Evolutionary conservation across 2,797 vertebrate genomes (phyloP).

Genomic region (Enteromius thamalakanensis): DNA sequence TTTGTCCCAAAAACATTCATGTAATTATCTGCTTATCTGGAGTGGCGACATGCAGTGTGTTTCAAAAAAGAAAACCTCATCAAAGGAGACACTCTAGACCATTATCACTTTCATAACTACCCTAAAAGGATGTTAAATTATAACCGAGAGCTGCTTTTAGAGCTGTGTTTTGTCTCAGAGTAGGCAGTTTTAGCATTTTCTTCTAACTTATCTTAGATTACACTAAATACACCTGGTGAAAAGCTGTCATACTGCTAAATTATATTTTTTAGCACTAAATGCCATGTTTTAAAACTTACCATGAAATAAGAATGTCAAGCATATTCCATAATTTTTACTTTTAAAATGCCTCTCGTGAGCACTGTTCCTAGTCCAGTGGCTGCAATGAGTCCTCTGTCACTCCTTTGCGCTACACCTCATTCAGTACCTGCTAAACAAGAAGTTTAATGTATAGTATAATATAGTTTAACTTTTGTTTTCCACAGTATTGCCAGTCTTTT

Average conservation of each 20-base stretch:
- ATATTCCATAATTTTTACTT: neutral
- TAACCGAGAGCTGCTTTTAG: constrained; percentile 29
- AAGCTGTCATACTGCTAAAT: constrained; percentile 16
- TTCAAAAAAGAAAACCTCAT: constrained; percentile 24
- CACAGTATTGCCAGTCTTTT: neutral
- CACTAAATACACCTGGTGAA: constrained; percentile 2
- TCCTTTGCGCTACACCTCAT: neutral
- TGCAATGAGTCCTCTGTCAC: neutral
- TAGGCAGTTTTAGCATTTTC: neutral
- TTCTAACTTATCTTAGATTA: neutral
- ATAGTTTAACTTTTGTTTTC: neutral
- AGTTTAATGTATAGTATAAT: neutral
- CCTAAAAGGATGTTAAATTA: constrained; percentile 36
- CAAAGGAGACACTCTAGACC: constrained; percentile 32
- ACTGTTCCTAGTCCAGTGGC: neutral
- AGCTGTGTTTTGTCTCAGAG: constrained; percentile 11
- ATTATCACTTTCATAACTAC: constrained; percentile 44
- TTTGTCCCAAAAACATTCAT: constrained; percentile 23
- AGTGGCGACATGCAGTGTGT: constrained; percentile 22
- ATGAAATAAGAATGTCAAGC: neutral
- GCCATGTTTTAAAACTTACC: constrained; percentile 23
- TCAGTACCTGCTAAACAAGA: neutral
- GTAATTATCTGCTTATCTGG: constrained; percentile 34
- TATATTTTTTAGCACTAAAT: constrained; percentile 19
- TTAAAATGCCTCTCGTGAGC: neutral